Conservation (phyloP, 2,888 invertebrate species). For the Liopterus haemorrhoidalis region DNA sequence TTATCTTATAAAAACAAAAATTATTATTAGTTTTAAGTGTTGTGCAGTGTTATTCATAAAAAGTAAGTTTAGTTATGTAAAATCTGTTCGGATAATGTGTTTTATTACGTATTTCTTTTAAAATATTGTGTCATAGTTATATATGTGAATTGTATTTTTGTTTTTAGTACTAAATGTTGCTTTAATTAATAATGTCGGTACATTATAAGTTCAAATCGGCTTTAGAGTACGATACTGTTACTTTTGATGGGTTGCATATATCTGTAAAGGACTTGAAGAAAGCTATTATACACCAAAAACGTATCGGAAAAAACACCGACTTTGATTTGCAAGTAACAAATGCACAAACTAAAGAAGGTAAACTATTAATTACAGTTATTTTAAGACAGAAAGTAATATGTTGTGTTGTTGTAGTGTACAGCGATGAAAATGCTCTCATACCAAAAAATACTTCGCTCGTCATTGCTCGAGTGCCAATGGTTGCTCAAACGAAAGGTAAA, state of each 20-base stretch:
- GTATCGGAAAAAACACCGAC: conserved; percentile 87
- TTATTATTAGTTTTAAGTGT: too few species aligned
- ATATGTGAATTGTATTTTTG: neutral
- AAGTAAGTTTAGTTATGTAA: neutral
- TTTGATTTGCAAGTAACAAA: conserved; percentile 95
- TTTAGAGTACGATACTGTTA: conserved; percentile 90
- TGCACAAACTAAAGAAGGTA: conserved; percentile 96
- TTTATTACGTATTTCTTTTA: conserved; percentile 1
- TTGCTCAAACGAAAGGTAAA: conserved; percentile 64
- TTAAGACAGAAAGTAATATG: conserved; percentile 8
- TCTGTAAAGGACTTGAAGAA: conserved; percentile 93
- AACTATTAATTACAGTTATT: conserved; percentile 28
- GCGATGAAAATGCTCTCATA: conserved; percentile 83
- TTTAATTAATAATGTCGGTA: conserved; percentile 67
- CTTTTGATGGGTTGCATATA: conserved; percentile 95
- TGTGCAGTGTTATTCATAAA: too few species aligned
- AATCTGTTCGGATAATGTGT: neutral
- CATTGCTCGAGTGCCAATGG: conserved; percentile 85
- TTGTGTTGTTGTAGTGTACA: conserved; percentile 66
- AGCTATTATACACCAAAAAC: conserved; percentile 90
- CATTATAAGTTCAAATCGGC: conserved; percentile 99
- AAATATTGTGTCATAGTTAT: neutral
- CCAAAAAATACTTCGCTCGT: conserved; percentile 96
- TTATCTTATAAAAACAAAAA: too few species aligned
- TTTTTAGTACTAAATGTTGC: neutral